phyloP scores from a whole-genome alignment of 1,140 invertebrate genomes.

The Aphis gossypii region DNA sequence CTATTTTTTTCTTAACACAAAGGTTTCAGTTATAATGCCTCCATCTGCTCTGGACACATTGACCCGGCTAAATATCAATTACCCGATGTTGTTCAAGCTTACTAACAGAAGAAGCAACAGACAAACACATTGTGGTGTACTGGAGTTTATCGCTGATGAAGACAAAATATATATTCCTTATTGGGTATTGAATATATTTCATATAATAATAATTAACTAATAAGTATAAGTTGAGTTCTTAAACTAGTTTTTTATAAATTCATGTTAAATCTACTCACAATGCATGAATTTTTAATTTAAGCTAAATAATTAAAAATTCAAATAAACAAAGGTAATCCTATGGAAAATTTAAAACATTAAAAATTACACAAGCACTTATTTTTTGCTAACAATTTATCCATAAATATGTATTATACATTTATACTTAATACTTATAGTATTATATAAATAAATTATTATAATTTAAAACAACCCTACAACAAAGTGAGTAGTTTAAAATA shows the following conservation, averaged over 20 bases:
- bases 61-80: conserved; percentile 94
- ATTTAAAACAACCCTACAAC: not conserved
- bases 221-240: not conserved
- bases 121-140: conserved; percentile 94
- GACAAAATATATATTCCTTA: conserved; percentile 97
- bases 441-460: not conserved
- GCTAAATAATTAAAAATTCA: not conserved
- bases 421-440: not conserved
- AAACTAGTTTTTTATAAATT: not conserved
- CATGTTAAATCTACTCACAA: not conserved
- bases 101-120: conserved; percentile 86
- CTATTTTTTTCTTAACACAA: not conserved
- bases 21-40: conserved; percentile 90
- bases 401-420: not conserved
- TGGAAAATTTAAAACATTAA: not conserved
- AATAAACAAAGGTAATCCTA: not conserved
- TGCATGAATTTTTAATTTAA: not conserved
- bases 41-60: conserved; percentile 92
- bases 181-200: conserved; percentile 74
- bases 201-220: not conserved
- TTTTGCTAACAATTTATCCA: not conserved
- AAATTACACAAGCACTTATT: not conserved
- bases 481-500: not conserved
- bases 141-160: conserved; percentile 99
- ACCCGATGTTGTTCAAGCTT: conserved; percentile 98